phyloP scores from a whole-genome alignment of 2,888 invertebrate genomes.

The Thera britannica region DNA sequence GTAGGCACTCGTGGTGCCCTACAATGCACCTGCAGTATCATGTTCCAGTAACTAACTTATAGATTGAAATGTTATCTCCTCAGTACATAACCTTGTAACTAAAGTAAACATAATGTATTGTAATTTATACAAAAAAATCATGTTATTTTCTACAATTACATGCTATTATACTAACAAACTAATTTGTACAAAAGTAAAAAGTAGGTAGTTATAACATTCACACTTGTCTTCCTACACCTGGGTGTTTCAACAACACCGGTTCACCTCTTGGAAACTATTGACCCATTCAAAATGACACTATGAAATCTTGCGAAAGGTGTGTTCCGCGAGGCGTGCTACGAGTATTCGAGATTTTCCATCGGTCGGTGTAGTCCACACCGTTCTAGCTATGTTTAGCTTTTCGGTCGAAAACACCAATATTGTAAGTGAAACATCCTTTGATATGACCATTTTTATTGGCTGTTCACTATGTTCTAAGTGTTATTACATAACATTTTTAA shows the following conservation, averaged over 20 bases:
- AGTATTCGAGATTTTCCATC: constrained; percentile 13
- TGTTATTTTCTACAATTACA: neutral
- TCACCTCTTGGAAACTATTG: constrained; percentile 36
- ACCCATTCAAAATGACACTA: constrained; percentile 37
- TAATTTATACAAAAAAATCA: neutral
- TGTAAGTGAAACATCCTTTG: neutral
- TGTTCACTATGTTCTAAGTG: too few species aligned
- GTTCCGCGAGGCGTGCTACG: constrained; percentile 21
- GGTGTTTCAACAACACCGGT: constrained; percentile 37
- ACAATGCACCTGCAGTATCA: too few species aligned
- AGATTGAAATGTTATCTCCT: too few species aligned
- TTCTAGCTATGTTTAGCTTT: constrained; percentile 8
- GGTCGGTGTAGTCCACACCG: too few species aligned
- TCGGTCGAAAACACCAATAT: neutral
- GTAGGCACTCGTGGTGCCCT: too few species aligned
- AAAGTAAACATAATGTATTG: too few species aligned
- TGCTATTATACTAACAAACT: neutral
- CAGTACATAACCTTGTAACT: too few species aligned
- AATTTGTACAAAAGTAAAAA: neutral
- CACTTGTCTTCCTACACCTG: constrained; percentile 24
- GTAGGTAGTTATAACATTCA: neutral
- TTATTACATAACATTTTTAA: too few species aligned
- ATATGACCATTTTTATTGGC: neutral
- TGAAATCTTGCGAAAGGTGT: constrained; percentile 40
- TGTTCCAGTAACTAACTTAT: too few species aligned